A percentile compares a stretch with the other conserved stretches of the same genome.
Conservation (phyloP, 2,797 vertebrate genomes). For the Rhodeus uyekii region DNA sequence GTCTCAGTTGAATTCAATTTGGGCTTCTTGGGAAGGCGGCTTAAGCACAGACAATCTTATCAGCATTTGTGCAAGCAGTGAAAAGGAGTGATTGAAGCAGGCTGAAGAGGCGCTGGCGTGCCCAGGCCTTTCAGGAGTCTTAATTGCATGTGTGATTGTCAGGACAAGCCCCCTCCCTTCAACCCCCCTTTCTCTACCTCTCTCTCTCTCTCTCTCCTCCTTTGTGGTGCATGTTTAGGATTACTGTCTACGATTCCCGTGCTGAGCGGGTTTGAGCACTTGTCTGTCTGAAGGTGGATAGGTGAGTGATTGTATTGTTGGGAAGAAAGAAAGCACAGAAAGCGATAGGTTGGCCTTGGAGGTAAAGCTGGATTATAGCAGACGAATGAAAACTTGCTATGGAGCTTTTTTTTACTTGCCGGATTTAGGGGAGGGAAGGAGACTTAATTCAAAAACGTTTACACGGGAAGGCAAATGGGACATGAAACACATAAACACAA, state of each 20-base stretch:
- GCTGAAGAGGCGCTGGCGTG: slow-evolving; percentile 75
- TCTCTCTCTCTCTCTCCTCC: slow-evolving; percentile 21
- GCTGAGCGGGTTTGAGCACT: slow-evolving; percentile 44
- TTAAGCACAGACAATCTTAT: slow-evolving; percentile 82
- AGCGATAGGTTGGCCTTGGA: slow-evolving; percentile 41
- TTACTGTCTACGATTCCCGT: slow-evolving; percentile 49
- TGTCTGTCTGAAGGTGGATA: slow-evolving; percentile 48
- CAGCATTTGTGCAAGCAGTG: slow-evolving; percentile 78
- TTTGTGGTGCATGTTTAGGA: slow-evolving; percentile 47
- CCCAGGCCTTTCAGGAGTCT: slow-evolving; percentile 77
- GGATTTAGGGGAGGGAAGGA: slow-evolving; percentile 33
- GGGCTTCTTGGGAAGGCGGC: slow-evolving; percentile 75
- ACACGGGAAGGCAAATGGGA: slow-evolving; percentile 18
- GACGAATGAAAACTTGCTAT: slow-evolving; percentile 35
- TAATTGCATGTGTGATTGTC: slow-evolving; percentile 64
- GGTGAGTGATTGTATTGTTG: slow-evolving; percentile 48
- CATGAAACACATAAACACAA: slow-evolving; percentile 12
- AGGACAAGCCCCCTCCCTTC: slow-evolving; percentile 40
- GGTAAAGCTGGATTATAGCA: slow-evolving; percentile 52
- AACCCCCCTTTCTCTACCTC: slow-evolving; percentile 7
- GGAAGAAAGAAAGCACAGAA: slow-evolving; percentile 48
- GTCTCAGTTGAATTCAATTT: slow-evolving; percentile 81
- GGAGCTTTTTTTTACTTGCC: slow-evolving; percentile 13
- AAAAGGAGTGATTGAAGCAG: slow-evolving; percentile 60
- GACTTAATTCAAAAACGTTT: slow-evolving; percentile 30